Evolutionary conservation across 2,113 vertebrate genomes (phyloP).

Genomic region (Sterrhoptilus dennistouni): DNA sequence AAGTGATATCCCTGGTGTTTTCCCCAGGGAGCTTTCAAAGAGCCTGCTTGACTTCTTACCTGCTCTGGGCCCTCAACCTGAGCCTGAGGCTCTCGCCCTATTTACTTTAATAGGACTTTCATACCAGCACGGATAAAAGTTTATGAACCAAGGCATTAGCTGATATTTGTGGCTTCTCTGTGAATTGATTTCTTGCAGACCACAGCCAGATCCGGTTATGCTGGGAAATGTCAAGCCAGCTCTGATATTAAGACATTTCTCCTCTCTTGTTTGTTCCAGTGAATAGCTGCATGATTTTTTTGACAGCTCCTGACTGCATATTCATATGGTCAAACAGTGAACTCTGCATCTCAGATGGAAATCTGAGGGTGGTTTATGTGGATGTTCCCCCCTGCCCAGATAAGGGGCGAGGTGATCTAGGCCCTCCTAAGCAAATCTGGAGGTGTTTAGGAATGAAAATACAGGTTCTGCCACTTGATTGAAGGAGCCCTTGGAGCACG

Average conservation of each 20-base stretch:
- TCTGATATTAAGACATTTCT: slow-evolving; percentile 46
- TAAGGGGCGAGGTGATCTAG: not conserved
- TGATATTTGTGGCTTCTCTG: slow-evolving; percentile 35
- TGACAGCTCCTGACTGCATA: slow-evolving; percentile 30
- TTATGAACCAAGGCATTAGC: slow-evolving; percentile 46
- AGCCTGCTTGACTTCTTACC: not conserved
- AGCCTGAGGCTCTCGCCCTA: not conserved
- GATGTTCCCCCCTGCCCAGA: not conserved
- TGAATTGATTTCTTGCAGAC: slow-evolving; percentile 34
- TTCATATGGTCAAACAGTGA: not conserved
- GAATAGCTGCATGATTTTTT: not conserved
- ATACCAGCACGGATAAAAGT: not conserved
- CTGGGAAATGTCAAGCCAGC: slow-evolving; percentile 26
- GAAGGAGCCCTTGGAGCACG: not conserved
- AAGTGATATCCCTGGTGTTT: accelerated
- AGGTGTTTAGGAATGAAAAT: not conserved
- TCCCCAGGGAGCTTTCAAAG: not conserved
- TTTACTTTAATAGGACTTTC: slow-evolving; percentile 47
- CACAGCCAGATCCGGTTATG: not conserved
- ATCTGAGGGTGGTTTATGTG: not conserved
- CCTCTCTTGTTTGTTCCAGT: not conserved
- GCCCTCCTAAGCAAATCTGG: not conserved
- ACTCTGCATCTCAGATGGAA: not conserved
- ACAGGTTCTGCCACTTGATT: not conserved
- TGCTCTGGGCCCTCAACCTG: not conserved